Percentiles rank a stretch among this genome's conserved stretches.
Conservation (phyloP, 2,113 vertebrate species). For the Noturus placidus region DNA sequence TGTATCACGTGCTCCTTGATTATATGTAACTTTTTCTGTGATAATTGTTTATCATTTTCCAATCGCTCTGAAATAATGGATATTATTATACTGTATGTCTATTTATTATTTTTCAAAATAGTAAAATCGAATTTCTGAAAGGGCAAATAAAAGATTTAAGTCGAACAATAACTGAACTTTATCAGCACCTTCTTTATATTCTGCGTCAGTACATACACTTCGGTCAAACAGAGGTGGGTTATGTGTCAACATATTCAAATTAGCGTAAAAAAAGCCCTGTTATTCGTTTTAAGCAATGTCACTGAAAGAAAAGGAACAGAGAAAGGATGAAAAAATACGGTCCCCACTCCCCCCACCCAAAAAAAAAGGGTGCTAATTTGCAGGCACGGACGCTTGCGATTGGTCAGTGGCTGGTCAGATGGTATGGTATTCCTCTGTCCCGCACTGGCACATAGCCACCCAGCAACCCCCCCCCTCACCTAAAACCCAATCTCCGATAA, state of each 20-base stretch:
- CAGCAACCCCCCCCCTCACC: conserved; percentile 65
- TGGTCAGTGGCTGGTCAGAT: conserved; percentile 96
- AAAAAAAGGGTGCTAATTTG: conserved; percentile 82
- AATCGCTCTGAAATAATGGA: background rate
- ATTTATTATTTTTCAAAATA: conserved; percentile 20
- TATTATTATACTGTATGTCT: conserved; percentile 22
- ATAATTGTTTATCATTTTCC: background rate
- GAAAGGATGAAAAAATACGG: conserved; percentile 56
- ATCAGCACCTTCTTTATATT: conserved; percentile 20
- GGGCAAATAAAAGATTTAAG: background rate
- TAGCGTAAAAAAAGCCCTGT: conserved; percentile 65
- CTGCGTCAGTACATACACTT: conserved; percentile 32
- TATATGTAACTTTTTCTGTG: conserved; percentile 5
- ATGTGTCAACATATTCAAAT: conserved; percentile 66
- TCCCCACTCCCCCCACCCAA: conserved; percentile 79
- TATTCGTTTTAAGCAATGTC: conserved; percentile 66
- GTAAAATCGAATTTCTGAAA: conserved; percentile 1
- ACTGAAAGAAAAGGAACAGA: conserved; percentile 59
- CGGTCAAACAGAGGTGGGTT: conserved; percentile 55
- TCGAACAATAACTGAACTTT: background rate
- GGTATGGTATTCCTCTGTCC: conserved; percentile 91
- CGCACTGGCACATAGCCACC: conserved; percentile 93
- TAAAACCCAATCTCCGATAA: conserved; percentile 98
- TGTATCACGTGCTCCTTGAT: background rate
- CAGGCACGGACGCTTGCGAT: conserved; percentile 86